Base-by-base conservation (phyloP, 2,113 vertebrate species). In the Thamnaconus septentrionalis region DNA sequence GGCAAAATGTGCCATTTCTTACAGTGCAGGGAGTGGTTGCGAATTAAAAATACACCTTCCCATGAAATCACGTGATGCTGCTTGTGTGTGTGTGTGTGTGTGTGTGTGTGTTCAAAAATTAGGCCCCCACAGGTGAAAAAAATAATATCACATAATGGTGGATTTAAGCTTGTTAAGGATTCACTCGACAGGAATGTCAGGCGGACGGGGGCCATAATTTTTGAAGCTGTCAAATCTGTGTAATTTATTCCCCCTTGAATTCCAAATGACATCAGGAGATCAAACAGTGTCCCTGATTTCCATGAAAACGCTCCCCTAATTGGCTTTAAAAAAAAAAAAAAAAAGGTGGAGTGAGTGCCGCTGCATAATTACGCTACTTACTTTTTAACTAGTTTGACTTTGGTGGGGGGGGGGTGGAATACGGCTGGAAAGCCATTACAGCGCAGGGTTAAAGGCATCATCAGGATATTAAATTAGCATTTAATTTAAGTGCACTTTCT, bases 161-260 rank as follows among this genome's bases (percentile, higher is more conserved):
- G 59, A 67, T 68, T 78, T 75, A 44, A 64, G 18, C 46, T 71
- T 59, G 72, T 73, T 73, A 71, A 65, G 9, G 71, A 68, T 75
- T 64, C 64, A 70, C 68, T 65, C 69, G 68, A 55, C 73, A 70
- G 62, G 10, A 63, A 48, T 66, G 70, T 62, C 76, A 59, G 45
- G 75, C 43, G 42, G 65, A 81, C 59, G 61, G 43, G 47, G 39
- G 63, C 41, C 74, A 75, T 63, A 56, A 75, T 85, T 81, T 31
- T 80, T 71, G 12, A 40, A 71, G 47, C 55, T 55, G 71, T 76
- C 74, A 74, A 56, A 68, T 80, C 46, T 81, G 48, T 65, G 74
- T 83, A 85, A 89, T 85, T 85, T 82, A 86, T 82, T 80, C 78
- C 59, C 51, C 53, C 48, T 77, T 71, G 56, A 83, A 80, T 80